A percentile compares a stretch with the other conserved stretches of the same genome.
Conservation (phyloP, 2,888 invertebrate species). For the Ischnus inquisitorius region DNA sequence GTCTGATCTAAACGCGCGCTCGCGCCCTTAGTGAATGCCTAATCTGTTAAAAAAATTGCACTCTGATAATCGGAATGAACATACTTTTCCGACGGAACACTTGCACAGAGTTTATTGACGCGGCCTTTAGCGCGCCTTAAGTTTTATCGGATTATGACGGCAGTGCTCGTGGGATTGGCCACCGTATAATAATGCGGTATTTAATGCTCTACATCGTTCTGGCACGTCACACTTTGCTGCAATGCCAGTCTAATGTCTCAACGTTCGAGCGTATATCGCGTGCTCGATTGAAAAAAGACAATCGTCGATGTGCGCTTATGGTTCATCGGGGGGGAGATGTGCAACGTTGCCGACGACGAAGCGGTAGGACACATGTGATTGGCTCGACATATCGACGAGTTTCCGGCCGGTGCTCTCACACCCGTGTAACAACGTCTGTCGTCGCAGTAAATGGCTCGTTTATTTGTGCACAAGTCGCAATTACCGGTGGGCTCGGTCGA, state of each 20-base stretch:
- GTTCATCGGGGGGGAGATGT: background rate
- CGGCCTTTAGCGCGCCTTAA: background rate
- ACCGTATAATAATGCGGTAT: background rate
- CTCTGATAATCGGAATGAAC: conserved; percentile 18
- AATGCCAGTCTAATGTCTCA: background rate
- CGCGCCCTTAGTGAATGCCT: background rate
- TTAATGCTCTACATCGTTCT: conserved; percentile 44
- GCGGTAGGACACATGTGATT: background rate
- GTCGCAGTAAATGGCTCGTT: background rate
- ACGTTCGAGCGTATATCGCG: background rate
- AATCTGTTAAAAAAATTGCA: conserved; percentile 21
- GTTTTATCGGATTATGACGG: conserved; percentile 48
- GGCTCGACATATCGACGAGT: conserved; percentile 24
- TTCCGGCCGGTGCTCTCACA: conserved; percentile 52
- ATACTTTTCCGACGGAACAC: background rate
- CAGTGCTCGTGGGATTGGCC: conserved; percentile 28
- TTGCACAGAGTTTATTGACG: background rate
- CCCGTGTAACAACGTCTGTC: background rate
- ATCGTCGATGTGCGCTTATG: conserved; percentile 9
- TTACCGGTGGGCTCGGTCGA: conserved; percentile 20
- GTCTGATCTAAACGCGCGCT: background rate
- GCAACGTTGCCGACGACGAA: background rate
- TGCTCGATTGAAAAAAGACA: conserved; percentile 28
- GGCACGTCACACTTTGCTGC: conserved; percentile 46
- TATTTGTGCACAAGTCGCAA: conserved; percentile 6